phyloP scores from a whole-genome alignment of 2,113 vertebrate genomes.

The Emydocephalus ijimae region DNA sequence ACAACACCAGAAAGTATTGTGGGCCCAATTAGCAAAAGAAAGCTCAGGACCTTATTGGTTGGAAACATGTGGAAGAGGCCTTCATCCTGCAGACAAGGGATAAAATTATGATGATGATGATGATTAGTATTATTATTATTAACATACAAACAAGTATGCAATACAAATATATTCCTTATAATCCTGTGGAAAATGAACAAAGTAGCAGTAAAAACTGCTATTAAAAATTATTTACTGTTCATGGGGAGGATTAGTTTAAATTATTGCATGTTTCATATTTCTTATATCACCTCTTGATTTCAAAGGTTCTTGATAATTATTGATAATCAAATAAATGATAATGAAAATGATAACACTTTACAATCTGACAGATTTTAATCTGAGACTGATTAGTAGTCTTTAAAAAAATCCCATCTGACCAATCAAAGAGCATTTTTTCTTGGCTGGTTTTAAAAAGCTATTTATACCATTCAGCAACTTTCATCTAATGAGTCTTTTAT shows the following conservation, averaged over 20 bases:
- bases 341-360: conserved; percentile 40
- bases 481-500: conserved; percentile 37
- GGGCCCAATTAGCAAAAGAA: too few species aligned
- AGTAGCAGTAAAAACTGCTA: neutral
- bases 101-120: too few species aligned
- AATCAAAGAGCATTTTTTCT: conserved; percentile 38
- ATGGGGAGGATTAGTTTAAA: neutral
- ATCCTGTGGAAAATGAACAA: conserved; percentile 17
- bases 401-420: conserved; percentile 48
- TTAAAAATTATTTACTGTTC: neutral
- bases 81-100: too few species aligned
- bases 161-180: neutral
- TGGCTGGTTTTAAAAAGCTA: conserved; percentile 38
- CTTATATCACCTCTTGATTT: conserved; percentile 29
- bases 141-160: neutral
- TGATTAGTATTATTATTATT: too few species aligned
- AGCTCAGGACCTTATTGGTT: too few species aligned
- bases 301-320: conserved; percentile 15
- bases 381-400: conserved; percentile 30
- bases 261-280: conserved; percentile 15
- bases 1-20: too few species aligned
- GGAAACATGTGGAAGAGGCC: too few species aligned
- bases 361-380: conserved; percentile 38
- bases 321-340: conserved; percentile 31
- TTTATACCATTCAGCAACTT: conserved; percentile 35